Evolutionary conservation across 2,113 vertebrate species (phyloP).

Genomic region (Ia io): DNA sequence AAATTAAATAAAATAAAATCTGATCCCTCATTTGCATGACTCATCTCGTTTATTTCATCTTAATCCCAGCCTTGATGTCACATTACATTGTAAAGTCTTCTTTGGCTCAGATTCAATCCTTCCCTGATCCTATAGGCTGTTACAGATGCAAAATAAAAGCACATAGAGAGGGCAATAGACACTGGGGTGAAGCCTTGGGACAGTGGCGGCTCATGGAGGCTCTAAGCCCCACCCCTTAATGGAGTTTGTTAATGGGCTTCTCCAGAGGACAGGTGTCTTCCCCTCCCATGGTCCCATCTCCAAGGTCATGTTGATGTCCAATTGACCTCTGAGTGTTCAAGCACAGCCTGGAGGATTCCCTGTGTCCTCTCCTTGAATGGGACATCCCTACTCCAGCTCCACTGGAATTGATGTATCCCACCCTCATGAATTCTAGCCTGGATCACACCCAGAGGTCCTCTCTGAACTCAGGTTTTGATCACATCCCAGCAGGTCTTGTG

Average conservation of each 20-base stretch:
- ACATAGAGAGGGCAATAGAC: not conserved
- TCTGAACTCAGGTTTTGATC: not conserved
- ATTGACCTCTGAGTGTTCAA: not conserved
- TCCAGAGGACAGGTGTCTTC: not conserved
- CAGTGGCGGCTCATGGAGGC: not conserved
- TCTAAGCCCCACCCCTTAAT: fast-evolving
- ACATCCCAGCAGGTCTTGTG: not conserved
- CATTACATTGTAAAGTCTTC: not conserved
- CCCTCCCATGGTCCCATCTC: not conserved
- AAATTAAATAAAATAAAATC: not conserved
- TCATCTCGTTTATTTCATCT: not conserved
- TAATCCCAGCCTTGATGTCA: not conserved
- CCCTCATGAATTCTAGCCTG: not conserved
- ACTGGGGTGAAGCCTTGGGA: not conserved
- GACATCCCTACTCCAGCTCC: not conserved
- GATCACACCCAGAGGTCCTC: not conserved
- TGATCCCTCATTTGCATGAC: not conserved
- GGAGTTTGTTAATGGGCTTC: not conserved
- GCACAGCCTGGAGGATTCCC: not conserved
- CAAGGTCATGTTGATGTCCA: not conserved
- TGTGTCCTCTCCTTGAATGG: not conserved
- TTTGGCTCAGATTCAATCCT: not conserved
- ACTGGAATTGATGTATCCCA: not conserved
- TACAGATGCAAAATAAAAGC: not conserved
- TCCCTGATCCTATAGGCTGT: not conserved